Evolutionary conservation across 2,113 vertebrate genomes (phyloP).

Genomic region (Dinomys branickii): DNA sequence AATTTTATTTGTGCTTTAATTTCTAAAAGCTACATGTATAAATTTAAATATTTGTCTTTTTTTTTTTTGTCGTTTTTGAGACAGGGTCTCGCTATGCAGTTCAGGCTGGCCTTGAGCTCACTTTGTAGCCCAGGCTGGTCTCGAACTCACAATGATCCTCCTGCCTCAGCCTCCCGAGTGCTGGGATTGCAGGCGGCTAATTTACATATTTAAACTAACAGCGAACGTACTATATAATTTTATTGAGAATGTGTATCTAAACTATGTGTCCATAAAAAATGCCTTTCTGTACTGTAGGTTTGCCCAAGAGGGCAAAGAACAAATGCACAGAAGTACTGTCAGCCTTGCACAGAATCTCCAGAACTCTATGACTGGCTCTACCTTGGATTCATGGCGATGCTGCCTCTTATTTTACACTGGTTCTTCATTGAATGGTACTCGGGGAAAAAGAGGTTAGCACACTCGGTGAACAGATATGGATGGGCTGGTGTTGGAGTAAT

Average conservation of each 20-base stretch:
- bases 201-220: conserved; percentile 37
- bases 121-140: too few species aligned
- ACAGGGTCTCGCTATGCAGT: too few species aligned
- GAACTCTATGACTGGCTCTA: conserved; percentile 99
- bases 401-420: conserved; percentile 97
- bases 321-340: conserved; percentile 91
- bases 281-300: conserved; percentile 85
- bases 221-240: neutral
- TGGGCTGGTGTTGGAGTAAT: neutral
- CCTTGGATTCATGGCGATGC: conserved; percentile 98
- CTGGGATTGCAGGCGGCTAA: too few species aligned
- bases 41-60: neutral
- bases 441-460: conserved; percentile 95
- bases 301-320: conserved; percentile 96
- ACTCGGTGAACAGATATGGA: neutral
- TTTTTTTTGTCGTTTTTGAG: too few species aligned
- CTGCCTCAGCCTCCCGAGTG: too few species aligned
- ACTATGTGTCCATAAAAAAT: conserved; percentile 8
- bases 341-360: conserved; percentile 90
- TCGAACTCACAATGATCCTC: too few species aligned
- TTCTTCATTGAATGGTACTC: conserved; percentile 99
- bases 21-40: conserved; percentile 20
- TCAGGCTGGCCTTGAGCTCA: too few species aligned
- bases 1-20: conserved; percentile 10
- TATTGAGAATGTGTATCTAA: neutral